These are phyloP conservation scores for Apteryx owenii DNA, from an alignment of 2,113 vertebrate species.

Conservation along the genomic window DNA sequence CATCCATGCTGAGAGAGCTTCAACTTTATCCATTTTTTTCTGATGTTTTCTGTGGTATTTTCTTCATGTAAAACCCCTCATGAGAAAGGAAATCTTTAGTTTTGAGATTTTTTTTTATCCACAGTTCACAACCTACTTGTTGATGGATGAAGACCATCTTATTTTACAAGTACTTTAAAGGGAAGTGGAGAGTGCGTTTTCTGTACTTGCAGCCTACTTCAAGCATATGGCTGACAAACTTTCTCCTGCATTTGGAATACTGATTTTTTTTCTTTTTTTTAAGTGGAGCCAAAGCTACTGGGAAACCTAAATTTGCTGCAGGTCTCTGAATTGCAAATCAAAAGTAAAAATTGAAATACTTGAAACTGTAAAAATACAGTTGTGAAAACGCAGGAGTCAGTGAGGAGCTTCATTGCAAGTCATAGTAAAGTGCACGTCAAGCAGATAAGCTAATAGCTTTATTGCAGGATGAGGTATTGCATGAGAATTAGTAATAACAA, in stretches of 20 bases:
- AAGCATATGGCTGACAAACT: background rate
- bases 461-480: background rate
- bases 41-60: background rate
- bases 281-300: background rate
- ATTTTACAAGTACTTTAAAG: background rate
- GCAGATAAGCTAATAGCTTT: background rate
- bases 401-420: background rate
- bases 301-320: background rate
- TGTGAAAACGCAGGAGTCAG: background rate
- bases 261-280: background rate
- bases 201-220: background rate
- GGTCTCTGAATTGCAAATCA: background rate
- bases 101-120: background rate
- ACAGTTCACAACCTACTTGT: background rate
- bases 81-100: background rate
- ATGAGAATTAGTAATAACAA: background rate
- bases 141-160: background rate
- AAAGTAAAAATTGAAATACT: background rate
- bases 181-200: background rate
- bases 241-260: background rate
- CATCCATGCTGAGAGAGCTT: background rate
- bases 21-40: background rate
- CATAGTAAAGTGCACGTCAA: background rate
- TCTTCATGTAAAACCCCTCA: background rate
- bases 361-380: background rate